Percentiles rank a stretch among this genome's conserved stretches.
phyloP scores from a whole-genome alignment of 2,797 vertebrate genomes.

The Esox masquinongy region DNA sequence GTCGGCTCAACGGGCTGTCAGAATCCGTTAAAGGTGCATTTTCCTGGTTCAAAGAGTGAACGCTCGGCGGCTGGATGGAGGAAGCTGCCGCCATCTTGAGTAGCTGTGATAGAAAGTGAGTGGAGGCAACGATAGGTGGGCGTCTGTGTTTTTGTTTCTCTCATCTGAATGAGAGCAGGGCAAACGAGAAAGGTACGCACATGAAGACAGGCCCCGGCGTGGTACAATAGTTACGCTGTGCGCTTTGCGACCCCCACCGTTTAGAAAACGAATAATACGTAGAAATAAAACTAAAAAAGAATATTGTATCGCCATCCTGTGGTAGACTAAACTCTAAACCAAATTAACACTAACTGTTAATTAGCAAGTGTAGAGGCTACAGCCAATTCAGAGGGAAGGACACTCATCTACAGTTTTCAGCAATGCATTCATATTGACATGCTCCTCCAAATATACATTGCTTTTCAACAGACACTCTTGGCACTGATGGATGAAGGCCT shows the following conservation, averaged over 20 bases:
- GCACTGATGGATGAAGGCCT: background rate
- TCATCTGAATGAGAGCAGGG: constrained; percentile 38
- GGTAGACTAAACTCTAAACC: background rate
- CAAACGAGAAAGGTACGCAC: constrained; percentile 30
- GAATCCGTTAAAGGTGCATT: constrained; percentile 68
- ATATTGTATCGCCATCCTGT: constrained; percentile 24
- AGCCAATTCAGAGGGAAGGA: background rate
- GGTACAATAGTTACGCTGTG: constrained; percentile 35
- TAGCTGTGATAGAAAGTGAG: constrained; percentile 59
- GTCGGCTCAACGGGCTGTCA: constrained; percentile 71
- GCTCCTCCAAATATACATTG: background rate
- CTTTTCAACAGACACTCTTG: background rate
- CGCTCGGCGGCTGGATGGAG: constrained; percentile 79
- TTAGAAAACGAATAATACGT: constrained; percentile 47
- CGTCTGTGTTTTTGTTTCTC: constrained; percentile 46
- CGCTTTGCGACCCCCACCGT: constrained; percentile 76
- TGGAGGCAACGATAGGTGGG: constrained; percentile 45
- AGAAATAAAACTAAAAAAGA: constrained; percentile 22
- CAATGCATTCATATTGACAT: background rate
- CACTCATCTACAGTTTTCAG: background rate
- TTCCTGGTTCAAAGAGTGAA: constrained; percentile 70
- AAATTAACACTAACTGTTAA: background rate
- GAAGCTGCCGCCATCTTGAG: constrained; percentile 85
- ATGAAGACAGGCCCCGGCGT: constrained; percentile 12
- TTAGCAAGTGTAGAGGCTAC: background rate